Percentiles rank a stretch among this genome's conserved stretches.
Evolutionary conservation across 2,113 vertebrate genomes (phyloP).

Genomic region (Pontoporia blainvillei): DNA sequence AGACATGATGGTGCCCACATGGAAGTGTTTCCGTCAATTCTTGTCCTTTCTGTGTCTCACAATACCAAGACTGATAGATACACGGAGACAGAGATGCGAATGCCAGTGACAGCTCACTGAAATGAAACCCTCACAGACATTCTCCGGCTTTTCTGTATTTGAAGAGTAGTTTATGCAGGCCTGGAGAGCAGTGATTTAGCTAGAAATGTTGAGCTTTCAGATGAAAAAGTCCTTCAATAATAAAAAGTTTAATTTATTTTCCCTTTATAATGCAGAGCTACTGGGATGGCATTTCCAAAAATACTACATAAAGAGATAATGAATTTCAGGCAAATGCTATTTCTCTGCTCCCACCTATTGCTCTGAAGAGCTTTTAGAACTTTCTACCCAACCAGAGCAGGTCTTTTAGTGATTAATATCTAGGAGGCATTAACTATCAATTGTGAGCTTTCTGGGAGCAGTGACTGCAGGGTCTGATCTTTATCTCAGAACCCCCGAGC

Average conservation of each 20-base stretch:
- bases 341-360: neutral
- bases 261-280: neutral
- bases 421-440: neutral
- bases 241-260: neutral
- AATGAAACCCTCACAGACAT: neutral
- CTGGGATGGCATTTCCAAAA: neutral
- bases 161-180: neutral
- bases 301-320: neutral
- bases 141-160: neutral
- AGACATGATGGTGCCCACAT: neutral
- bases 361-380: conserved; percentile 11
- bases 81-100: neutral
- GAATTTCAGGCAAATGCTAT: neutral
- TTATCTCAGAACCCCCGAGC: neutral
- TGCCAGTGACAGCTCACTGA: neutral
- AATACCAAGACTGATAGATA: neutral
- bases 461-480: neutral
- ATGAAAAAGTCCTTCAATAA: neutral
- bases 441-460: neutral
- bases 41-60: neutral
- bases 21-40: neutral
- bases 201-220: neutral
- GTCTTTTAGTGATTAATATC: neutral
- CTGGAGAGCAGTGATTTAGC: neutral
- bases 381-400: neutral